Percentiles rank a stretch among this genome's conserved stretches.
Evolutionary conservation across 2,888 invertebrate genomes (phyloP).

Genomic region (Apodemia mormo): DNA sequence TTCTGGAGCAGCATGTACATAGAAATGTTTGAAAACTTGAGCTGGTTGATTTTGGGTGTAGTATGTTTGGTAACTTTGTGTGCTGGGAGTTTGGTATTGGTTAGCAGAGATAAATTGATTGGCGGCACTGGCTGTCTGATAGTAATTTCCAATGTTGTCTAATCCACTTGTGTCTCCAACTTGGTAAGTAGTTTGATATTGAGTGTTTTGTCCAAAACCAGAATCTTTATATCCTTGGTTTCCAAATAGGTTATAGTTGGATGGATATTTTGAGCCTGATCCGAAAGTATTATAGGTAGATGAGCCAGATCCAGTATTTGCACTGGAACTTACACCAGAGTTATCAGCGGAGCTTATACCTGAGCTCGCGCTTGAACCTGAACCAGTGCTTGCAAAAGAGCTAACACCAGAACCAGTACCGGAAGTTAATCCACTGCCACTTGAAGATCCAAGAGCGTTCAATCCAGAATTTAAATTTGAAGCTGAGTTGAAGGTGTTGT

Average conservation of each 20-base stretch:
- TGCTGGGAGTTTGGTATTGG: slow-evolving; percentile 40
- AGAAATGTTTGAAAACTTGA: slow-evolving; percentile 83
- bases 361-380: slow-evolving; percentile 18
- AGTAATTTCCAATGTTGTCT: slow-evolving; percentile 38
- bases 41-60: slow-evolving; percentile 86
- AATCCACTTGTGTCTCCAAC: slow-evolving; percentile 33
- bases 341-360: slow-evolving; percentile 20
- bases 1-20: slow-evolving; percentile 73
- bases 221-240: slow-evolving; percentile 34
- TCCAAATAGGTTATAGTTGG: slow-evolving; percentile 24
- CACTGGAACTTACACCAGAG: slow-evolving; percentile 25
- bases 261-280: slow-evolving; percentile 21
- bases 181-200: slow-evolving; percentile 40
- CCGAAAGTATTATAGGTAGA: slow-evolving; percentile 10
- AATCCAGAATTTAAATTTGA: slow-evolving; percentile 12
- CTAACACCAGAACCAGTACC: slow-evolving; percentile 13
- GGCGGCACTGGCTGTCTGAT: slow-evolving; percentile 37
- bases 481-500: not conserved
- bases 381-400: slow-evolving; percentile 5
- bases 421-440: slow-evolving; percentile 21
- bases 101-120: slow-evolving; percentile 46
- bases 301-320: slow-evolving; percentile 22
- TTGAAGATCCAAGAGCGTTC: slow-evolving; percentile 22
- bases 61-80: slow-evolving; percentile 72
- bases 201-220: slow-evolving; percentile 33